Percentiles rank a stretch among this genome's conserved stretches.
phyloP scores from a whole-genome alignment of 2,797 vertebrate species.

The Etheostoma perlongum region DNA sequence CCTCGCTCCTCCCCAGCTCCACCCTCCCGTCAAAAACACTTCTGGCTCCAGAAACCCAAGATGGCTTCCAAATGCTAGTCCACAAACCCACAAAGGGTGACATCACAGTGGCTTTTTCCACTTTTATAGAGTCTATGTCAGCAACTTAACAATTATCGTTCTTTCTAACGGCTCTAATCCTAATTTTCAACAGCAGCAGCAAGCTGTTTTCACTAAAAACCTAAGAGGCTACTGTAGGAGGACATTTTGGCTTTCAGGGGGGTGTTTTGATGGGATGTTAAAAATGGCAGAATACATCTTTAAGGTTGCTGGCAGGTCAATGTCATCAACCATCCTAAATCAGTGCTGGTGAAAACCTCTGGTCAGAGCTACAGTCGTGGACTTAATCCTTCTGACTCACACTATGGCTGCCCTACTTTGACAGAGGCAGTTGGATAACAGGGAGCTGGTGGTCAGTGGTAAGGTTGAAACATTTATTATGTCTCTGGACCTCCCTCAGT shows the following conservation, averaged over 20 bases:
- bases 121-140: too few relatives aligned
- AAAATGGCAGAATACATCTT: not conserved
- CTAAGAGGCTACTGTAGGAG: not conserved
- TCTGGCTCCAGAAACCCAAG: too few relatives aligned
- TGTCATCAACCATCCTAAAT: constrained; percentile 32
- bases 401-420: constrained; percentile 70
- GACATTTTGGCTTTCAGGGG: not conserved
- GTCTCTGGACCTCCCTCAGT: constrained; percentile 44
- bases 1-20: too few relatives aligned
- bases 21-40: too few relatives aligned
- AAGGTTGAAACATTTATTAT: constrained; percentile 45
- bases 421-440: constrained; percentile 67
- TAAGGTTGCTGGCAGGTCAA: constrained; percentile 2
- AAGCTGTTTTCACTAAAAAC: not conserved
- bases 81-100: too few relatives aligned
- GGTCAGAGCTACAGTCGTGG: constrained; percentile 51
- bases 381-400: constrained; percentile 68
- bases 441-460: constrained; percentile 48
- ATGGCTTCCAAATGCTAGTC: too few relatives aligned
- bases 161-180: not conserved
- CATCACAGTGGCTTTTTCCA: too few relatives aligned
- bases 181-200: not conserved
- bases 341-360: constrained; percentile 41
- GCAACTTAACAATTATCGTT: not conserved
- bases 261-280: not conserved